Evolutionary conservation across 1,140 invertebrate genomes (phyloP), one percentile per base, ranked within the genome.

Genomic region (Drosophila nebulosa): DNA sequence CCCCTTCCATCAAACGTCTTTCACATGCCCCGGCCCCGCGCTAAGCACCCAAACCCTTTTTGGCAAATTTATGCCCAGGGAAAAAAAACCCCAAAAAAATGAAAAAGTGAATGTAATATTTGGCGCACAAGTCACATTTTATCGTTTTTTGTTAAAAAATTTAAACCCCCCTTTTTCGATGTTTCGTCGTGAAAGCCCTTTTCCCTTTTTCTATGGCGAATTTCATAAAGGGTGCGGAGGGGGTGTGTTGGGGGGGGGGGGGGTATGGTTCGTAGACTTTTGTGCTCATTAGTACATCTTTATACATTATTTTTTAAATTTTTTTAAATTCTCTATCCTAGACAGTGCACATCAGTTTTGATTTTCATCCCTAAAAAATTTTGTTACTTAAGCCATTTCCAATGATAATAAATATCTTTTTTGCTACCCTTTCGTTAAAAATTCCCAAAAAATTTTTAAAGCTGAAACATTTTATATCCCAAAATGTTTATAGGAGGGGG

Each of bases 11-110:
- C n/a, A n/a, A n/a, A n/a, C 21, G 30, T 69, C 63, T 64, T 63
- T 65, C 68, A 74, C 62, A 69, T 63, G 62, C 46, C 57, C 69
- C 63, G 30, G 79, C 50, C 79, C 78, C 79, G 79, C 79, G 79
- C 61, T 74, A 62, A 66, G 36, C 39, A 21, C 18, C 32, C 39
- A 21, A n/a, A n/a, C n/a, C 14, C 32, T 62, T n/a, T 9, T 30
- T 21, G 42, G 35, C 14, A 65, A 26, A 57, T 55, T 18, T 55
- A 63, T 62, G 59, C 56, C 35, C 14, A 36, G 18, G 22, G 36
- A 59, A 24, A 53, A n/a, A n/a, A n/a, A 27, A 53, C n/a, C 7
- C 14, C 30, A 14, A 32, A 36, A 24, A 57, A 74, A 32, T 56
- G 59, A 10, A 30, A 74, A 74, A 74, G 71, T 46, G 67, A 74